phyloP scores from a whole-genome alignment of 2,797 vertebrate genomes.

The Hephaestus fuliginosus region DNA sequence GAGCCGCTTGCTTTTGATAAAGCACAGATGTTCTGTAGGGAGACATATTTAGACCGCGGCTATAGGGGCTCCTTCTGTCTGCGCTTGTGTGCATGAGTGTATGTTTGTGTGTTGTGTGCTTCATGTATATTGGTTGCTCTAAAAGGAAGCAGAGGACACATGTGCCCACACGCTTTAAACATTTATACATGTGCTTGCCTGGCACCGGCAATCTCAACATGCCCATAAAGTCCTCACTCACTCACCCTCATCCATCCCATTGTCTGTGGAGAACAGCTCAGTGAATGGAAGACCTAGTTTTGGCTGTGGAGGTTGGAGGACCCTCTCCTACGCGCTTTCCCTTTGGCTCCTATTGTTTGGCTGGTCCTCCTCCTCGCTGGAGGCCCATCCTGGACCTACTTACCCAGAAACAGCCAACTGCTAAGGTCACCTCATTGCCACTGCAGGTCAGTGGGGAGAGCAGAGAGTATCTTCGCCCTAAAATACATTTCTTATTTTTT shows the following conservation, averaged over 20 bases:
- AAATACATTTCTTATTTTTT: slow-evolving; percentile 1
- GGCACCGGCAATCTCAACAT: slow-evolving; percentile 29
- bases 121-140: slow-evolving; percentile 21
- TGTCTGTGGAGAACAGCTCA: slow-evolving; percentile 67
- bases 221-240: slow-evolving; percentile 38
- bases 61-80: slow-evolving; percentile 41
- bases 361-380: slow-evolving; percentile 59
- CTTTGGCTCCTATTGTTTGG: slow-evolving; percentile 72
- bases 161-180: slow-evolving; percentile 12
- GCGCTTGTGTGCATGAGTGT: slow-evolving; percentile 3
- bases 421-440: slow-evolving; percentile 63
- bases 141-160: slow-evolving; percentile 12
- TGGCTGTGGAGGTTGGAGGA: slow-evolving; percentile 66
- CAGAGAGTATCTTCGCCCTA: neutral
- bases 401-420: slow-evolving; percentile 69
- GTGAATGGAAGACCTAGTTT: slow-evolving; percentile 83
- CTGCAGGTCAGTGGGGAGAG: slow-evolving; percentile 47
- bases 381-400: slow-evolving; percentile 70
- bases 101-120: slow-evolving; percentile 21
- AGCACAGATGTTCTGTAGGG: slow-evolving; percentile 76
- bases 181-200: slow-evolving; percentile 29
- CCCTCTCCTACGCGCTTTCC: slow-evolving; percentile 62
- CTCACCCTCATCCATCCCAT: slow-evolving; percentile 63
- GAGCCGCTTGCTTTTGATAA: slow-evolving; percentile 57
- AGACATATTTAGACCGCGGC: slow-evolving; percentile 35